Conservation (phyloP, 2,797 vertebrate genomes). For the Oreochromis grahami region DNA sequence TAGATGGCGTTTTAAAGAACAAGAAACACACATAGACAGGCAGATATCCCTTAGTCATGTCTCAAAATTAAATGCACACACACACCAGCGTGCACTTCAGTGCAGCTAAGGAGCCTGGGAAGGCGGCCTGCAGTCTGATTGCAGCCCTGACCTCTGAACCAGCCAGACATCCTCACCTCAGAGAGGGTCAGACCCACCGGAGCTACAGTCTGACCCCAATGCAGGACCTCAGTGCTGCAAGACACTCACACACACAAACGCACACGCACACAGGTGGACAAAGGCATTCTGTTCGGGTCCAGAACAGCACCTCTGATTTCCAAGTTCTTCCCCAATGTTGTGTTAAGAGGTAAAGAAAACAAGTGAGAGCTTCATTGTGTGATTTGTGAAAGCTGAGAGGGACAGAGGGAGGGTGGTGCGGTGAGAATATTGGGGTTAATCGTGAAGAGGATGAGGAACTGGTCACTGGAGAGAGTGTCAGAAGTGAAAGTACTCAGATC, state of each 20-base stretch:
- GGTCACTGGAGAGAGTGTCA: background rate
- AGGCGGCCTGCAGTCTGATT: slow-evolving; percentile 77
- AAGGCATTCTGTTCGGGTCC: slow-evolving; percentile 53
- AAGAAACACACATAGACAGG: slow-evolving; percentile 7
- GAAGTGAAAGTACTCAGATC: background rate
- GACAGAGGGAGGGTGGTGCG: background rate
- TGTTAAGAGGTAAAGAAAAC: slow-evolving; percentile 68
- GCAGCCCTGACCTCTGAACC: slow-evolving; percentile 68
- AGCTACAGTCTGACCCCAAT: slow-evolving; percentile 66
- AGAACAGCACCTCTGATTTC: slow-evolving; percentile 46
- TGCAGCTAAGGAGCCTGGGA: slow-evolving; percentile 64
- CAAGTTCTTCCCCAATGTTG: slow-evolving; percentile 53
- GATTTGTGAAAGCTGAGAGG: slow-evolving; percentile 61
- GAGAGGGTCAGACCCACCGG: slow-evolving; percentile 69
- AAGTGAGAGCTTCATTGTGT: slow-evolving; percentile 30
- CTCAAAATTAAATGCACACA: background rate
- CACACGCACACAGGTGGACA: slow-evolving; percentile 37
- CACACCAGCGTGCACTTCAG: slow-evolving; percentile 20
- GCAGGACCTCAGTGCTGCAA: slow-evolving; percentile 22
- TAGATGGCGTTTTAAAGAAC: background rate
- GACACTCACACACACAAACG: background rate
- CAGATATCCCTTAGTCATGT: slow-evolving; percentile 21
- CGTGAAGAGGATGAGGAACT: slow-evolving; percentile 18
- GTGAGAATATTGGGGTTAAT: slow-evolving; percentile 16
- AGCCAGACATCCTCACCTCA: slow-evolving; percentile 60